Evolutionary conservation across 2,113 vertebrate genomes (phyloP), one percentile per base, ranked within the genome.

Genomic region (Gasterosteus aculeatus): DNA sequence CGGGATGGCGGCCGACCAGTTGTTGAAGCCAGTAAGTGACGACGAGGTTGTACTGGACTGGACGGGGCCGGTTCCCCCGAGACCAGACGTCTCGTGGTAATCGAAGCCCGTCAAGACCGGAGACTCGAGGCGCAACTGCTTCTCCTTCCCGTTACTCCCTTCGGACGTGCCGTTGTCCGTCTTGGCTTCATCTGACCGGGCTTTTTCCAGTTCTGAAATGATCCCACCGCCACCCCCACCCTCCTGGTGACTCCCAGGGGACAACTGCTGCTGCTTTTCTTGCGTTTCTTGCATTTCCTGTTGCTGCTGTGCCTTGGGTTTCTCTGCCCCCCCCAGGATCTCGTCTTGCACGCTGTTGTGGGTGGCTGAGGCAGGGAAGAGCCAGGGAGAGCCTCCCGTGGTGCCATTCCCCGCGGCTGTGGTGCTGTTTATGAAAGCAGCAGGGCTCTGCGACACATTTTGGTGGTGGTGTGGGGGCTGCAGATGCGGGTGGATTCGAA

Each of bases 391-490:
- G 89, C 96, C 96, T 85, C 95, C 95, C 78, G 93, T 96, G 92
- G 95, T 96, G 95, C 97, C 96, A 91, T 96, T 98, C 94, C 97
- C 97, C 91, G 97, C 96, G 91, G 97, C 95, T 89, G 97, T 95
- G 95, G 95, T 98, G 94, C 95, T 97, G 96, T 97, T 98, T 96
- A 98, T 98, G 94, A 98, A 98, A 92, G 97, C 96, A 88, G 97
- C 96, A 79, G 98, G 96, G 92, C 94, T 97, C 92, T 96, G 95
- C 92, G 96, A 95, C 94, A 97, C 96, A 96, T 97, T 98, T 91
- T 98, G 98, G 92, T 99, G 98, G 84, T 99, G 98, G 94, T 99
- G 98, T 85, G 96, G 95, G 95, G 97, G 96, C 94, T 98, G 98
- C 94, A 99, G 94, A 94, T 99, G 98, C 81, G 97, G 97, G 94